Conservation (phyloP, 2,888 invertebrate genomes). For the Gryllus longicercus region DNA sequence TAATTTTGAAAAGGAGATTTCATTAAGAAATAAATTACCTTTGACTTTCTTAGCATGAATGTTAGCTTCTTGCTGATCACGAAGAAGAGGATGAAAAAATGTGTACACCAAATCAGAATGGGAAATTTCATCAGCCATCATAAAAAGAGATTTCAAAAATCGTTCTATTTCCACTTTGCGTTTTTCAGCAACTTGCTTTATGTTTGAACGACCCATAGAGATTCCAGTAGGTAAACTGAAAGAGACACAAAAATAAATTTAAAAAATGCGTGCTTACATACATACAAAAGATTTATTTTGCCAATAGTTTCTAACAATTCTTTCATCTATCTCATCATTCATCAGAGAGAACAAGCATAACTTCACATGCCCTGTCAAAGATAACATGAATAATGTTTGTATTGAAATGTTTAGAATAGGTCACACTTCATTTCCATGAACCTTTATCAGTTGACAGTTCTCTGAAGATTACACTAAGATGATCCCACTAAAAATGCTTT, state of each 20-base stretch:
- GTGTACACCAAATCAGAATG: slow-evolving; percentile 97
- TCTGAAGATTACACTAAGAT: neutral
- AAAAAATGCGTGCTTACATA: too few species aligned
- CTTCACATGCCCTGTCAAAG: too few species aligned
- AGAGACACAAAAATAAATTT: too few species aligned
- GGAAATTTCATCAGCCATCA: slow-evolving; percentile 87
- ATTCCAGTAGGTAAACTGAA: slow-evolving; percentile 67
- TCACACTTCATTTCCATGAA: neutral
- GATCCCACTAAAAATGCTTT: neutral
- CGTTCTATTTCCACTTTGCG: slow-evolving; percentile 84
- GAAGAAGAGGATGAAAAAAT: slow-evolving; percentile 92
- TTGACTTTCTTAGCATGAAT: slow-evolving; percentile 72
- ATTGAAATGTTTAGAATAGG: neutral
- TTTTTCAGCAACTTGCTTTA: slow-evolving; percentile 90
- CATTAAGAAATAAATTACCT: slow-evolving; percentile 54
- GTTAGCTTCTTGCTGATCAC: slow-evolving; percentile 90
- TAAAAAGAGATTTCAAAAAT: slow-evolving; percentile 82
- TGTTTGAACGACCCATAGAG: slow-evolving; percentile 87
- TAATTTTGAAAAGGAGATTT: neutral
- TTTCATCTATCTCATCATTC: neutral
- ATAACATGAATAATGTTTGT: neutral
- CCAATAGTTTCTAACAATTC: neutral
- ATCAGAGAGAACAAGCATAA: neutral
- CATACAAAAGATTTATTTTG: neutral
- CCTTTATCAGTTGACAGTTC: neutral